phyloP scores from a whole-genome alignment of 2,113 vertebrate species.

The Manacus vitellinus region DNA sequence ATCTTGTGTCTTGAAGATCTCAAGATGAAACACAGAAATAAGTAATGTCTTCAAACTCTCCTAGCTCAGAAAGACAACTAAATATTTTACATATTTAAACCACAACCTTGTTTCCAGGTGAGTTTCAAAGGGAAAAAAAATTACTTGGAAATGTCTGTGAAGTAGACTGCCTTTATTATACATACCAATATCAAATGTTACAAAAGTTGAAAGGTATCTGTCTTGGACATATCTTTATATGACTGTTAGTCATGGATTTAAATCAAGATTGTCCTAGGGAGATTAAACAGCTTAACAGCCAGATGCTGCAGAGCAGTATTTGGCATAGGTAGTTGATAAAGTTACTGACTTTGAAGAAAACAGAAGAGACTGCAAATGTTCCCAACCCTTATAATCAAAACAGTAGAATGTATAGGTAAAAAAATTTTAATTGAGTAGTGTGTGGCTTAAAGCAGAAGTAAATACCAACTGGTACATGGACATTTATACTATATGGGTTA shows the following conservation, averaged over 20 bases:
- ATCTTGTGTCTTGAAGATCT: not conserved
- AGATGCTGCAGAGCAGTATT: slow-evolving; percentile 59
- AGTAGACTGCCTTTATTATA: not conserved
- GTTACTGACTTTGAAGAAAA: slow-evolving; percentile 55
- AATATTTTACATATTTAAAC: not conserved
- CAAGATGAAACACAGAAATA: not conserved
- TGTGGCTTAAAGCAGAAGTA: not conserved
- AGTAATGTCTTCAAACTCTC: not conserved
- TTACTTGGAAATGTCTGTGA: not conserved
- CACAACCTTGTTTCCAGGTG: not conserved
- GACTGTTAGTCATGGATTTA: slow-evolving; percentile 55
- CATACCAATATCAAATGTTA: not conserved
- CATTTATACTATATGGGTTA: not conserved
- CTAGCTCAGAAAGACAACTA: not conserved
- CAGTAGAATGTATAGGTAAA: slow-evolving; percentile 29
- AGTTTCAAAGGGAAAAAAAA: not conserved
- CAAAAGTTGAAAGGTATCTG: slow-evolving; percentile 44
- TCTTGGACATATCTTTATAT: slow-evolving; percentile 51
- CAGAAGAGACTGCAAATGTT: slow-evolving; percentile 37
- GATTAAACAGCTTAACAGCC: slow-evolving; percentile 64
- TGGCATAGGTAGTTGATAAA: slow-evolving; percentile 47
- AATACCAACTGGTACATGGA: not conserved
- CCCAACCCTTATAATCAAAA: not conserved
- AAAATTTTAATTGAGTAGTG: not conserved
- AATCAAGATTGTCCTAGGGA: slow-evolving; percentile 56